phyloP scores from a whole-genome alignment of 2,113 vertebrate species.

The Neotoma lepida region DNA sequence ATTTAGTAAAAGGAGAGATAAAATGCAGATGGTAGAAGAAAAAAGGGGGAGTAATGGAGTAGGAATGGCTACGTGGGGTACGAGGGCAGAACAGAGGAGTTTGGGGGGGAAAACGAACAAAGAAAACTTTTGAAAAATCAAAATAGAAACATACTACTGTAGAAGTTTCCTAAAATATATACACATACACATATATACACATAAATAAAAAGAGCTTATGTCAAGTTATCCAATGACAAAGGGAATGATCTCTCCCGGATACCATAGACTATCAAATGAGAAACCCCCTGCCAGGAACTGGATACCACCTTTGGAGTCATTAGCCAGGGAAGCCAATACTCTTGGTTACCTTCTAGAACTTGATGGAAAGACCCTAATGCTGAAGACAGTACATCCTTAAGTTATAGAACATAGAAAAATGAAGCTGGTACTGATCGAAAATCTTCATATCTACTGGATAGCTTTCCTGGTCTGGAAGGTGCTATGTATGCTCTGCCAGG shows the following conservation, averaged over 20 bases:
- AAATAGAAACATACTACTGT: background rate
- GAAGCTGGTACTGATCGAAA: background rate
- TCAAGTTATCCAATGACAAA: background rate
- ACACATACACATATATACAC: background rate
- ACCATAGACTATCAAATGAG: background rate
- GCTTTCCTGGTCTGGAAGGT: background rate
- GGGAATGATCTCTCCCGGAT: background rate
- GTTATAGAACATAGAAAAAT: background rate
- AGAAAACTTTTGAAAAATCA: background rate
- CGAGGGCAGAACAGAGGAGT: background rate
- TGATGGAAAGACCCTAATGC: background rate
- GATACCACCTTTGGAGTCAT: background rate
- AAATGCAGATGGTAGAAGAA: background rate
- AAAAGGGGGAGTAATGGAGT: background rate
- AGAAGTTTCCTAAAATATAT: background rate
- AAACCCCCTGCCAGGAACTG: background rate
- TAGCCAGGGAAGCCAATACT: background rate
- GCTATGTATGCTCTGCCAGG: background rate
- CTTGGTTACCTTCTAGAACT: background rate
- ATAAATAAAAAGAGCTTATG: background rate
- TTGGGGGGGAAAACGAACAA: background rate
- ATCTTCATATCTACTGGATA: background rate
- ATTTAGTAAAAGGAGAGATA: background rate
- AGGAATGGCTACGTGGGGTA: background rate
- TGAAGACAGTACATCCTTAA: background rate